Evolutionary conservation across 1,140 invertebrate genomes (phyloP), one percentile per base, ranked within the genome.

Genomic region (Pteromalus puparum): DNA sequence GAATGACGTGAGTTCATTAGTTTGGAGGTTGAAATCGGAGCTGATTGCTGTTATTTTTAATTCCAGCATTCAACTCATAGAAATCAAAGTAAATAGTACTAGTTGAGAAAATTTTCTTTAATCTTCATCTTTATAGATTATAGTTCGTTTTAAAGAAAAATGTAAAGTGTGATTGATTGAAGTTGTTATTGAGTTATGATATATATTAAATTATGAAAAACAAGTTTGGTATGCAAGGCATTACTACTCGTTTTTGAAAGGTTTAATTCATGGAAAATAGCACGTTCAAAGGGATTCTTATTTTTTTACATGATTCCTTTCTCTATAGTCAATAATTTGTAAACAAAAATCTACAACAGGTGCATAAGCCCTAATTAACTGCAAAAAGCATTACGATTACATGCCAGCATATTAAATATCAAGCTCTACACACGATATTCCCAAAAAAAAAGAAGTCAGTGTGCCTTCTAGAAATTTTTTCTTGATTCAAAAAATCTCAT

Each of bases 361-460:
- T 77, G 48, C 30, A 73, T 30, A 73, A 79, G 76, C 28, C 76
- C 9, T 61, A 79, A 84, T 84, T 84, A 38, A 68, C 48, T n/a
- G 1, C 4, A 28, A 6, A 79, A 79, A 65, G 76, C 82, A 84
- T 84, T 73, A 13, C 26, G 0, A 83, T 83, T 46, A 78, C 75
- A 78, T 83, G 42, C 65, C 24, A 42, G 81, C 21, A 75, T 21
- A 75, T 42, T 72, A 68, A 83, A 61, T 26, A 42, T 42, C 38
- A 42, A 61, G 53, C 53, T n/a, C 7, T 48, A 79, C 68, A 42
- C 82, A 65, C 46, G 68, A 72, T 76, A 61, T 10, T 46, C n/a
- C 18, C 12, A 68, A 26, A 48, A 2, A 46, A 78, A 83, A 53
- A n/a, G 48, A 77, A 61, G 26, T 77, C 75, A 21, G 61, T 79